Conservation (phyloP, 2,888 invertebrate species). For the Tetropium fuscum region DNA sequence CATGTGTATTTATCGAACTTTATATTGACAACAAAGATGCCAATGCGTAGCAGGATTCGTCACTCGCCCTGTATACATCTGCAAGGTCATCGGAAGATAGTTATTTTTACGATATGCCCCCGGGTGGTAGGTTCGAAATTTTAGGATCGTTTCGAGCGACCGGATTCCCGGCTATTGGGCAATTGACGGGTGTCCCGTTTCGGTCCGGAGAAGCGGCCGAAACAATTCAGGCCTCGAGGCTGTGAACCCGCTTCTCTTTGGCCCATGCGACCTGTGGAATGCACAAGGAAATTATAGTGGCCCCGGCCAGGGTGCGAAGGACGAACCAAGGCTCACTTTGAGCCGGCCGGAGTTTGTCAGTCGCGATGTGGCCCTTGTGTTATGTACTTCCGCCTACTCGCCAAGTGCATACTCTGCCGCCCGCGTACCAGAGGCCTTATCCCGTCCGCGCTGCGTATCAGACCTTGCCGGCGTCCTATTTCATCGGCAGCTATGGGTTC, state of each 20-base stretch:
- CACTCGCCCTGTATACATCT: no score
- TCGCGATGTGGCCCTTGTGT: slow-evolving; percentile 64
- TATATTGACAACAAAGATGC: no score
- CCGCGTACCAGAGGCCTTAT: slow-evolving; percentile 16
- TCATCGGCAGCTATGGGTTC: slow-evolving; percentile 34
- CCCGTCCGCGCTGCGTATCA: slow-evolving; percentile 46
- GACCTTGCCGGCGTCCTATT: slow-evolving; percentile 60
- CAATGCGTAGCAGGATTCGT: no score
- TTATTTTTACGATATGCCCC: no score
- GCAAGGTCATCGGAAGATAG: no score
- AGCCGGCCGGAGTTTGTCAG: slow-evolving; percentile 38
- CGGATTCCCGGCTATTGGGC: neutral
- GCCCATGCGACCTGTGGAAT: slow-evolving; percentile 62
- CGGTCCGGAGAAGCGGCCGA: no score
- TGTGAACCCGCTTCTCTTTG: slow-evolving; percentile 53
- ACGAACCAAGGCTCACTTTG: slow-evolving; percentile 58
- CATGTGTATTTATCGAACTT: no score
- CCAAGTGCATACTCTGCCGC: slow-evolving; percentile 59
- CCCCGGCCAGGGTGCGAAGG: slow-evolving; percentile 61
- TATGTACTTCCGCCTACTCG: slow-evolving; percentile 57
- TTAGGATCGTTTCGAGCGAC: no score
- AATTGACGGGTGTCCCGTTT: neutral
- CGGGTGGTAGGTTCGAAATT: no score
- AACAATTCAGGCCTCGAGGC: slow-evolving; percentile 43
- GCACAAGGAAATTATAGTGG: slow-evolving; percentile 62